Evolutionary conservation across 2,888 invertebrate genomes (phyloP), one percentile per base, ranked within the genome.

Genomic region (Trachelus iudaicus): DNA sequence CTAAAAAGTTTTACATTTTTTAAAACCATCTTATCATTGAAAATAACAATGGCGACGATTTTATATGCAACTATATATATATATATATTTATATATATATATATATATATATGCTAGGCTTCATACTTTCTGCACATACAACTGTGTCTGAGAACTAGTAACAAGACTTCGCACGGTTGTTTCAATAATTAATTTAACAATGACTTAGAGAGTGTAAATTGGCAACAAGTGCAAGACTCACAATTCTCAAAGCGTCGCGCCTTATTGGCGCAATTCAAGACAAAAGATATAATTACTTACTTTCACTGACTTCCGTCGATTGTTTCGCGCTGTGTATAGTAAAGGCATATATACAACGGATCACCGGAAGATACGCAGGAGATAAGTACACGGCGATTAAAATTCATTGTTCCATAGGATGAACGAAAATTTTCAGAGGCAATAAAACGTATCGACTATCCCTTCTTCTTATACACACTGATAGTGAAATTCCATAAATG

Each of bases 301-400:
- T 81, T 81, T 81, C 81, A 77, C 81, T 79, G 69, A 69, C 77
- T 80, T 80, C 81, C 81, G 80, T 73, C 76, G 69, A 81, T 81
- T 80, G 80, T 79, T 76, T 35, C 23, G 73, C 30, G 23, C 56
- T 56, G 31, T 34, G n/a, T 30, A 77, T 31, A 35, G 11, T 23
- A 23, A 34, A 34, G 73, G 23, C 23, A 15, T 68, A 33, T 77
- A 34, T 34, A 23, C 33, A 33, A 34, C 69, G 12, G 33, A 37
- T 9, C 35, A 31, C 37, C n/a, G 35, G 15, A 34, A 73, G 35
- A 23, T 33, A 73, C 30, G 56, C 40, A 73, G 69, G 69, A 33
- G 76, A 76, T 71, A 71, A 75, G 75, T 74, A n/a, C 34, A 12
- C 30, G 30, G 23, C 37, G 34, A 74, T 74, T 34, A 37, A 31